A percentile compares a stretch with the other conserved stretches of the same genome.
Conservation (phyloP, 2,113 vertebrate species). For the Ancistrus triradiatus region DNA sequence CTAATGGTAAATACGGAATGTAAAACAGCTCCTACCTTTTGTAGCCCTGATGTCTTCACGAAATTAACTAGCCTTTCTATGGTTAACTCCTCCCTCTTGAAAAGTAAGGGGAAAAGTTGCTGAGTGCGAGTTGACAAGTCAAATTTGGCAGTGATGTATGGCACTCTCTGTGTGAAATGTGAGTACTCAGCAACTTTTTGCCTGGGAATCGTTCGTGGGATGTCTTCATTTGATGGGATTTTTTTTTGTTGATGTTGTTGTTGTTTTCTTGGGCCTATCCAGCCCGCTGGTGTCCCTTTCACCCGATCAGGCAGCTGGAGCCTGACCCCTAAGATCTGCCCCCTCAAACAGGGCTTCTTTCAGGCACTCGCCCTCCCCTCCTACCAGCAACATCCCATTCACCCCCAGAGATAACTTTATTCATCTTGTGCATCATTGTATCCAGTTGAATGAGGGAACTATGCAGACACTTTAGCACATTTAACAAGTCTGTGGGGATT, state of each 20-base stretch:
- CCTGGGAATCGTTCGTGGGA: slow-evolving; percentile 62
- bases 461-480: slow-evolving; percentile 80
- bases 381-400: slow-evolving; percentile 95
- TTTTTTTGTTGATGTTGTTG: slow-evolving; percentile 77
- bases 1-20: slow-evolving; percentile 35
- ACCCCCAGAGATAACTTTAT: slow-evolving; percentile 97
- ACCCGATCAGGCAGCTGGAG: slow-evolving; percentile 91
- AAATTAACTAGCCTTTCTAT: slow-evolving; percentile 38
- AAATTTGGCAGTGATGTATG: slow-evolving; percentile 53
- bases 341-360: slow-evolving; percentile 82
- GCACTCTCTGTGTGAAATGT: slow-evolving; percentile 63
- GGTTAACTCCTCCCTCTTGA: slow-evolving; percentile 15
- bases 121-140: slow-evolving; percentile 45
- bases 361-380: slow-evolving; percentile 85
- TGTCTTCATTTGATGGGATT: slow-evolving; percentile 72
- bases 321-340: slow-evolving; percentile 88
- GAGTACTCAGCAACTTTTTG: slow-evolving; percentile 64
- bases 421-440: slow-evolving; percentile 98
- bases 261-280: slow-evolving; percentile 86
- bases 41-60: slow-evolving; percentile 62
- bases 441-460: slow-evolving; percentile 93
- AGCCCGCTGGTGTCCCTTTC: slow-evolving; percentile 87
- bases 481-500: slow-evolving; percentile 69
- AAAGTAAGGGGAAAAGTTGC: slow-evolving; percentile 37
- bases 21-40: slow-evolving; percentile 69